Evolutionary conservation across 2,113 vertebrate species (phyloP), one percentile per base, ranked within the genome.

Genomic region (Tetraodon nigroviridis): DNA sequence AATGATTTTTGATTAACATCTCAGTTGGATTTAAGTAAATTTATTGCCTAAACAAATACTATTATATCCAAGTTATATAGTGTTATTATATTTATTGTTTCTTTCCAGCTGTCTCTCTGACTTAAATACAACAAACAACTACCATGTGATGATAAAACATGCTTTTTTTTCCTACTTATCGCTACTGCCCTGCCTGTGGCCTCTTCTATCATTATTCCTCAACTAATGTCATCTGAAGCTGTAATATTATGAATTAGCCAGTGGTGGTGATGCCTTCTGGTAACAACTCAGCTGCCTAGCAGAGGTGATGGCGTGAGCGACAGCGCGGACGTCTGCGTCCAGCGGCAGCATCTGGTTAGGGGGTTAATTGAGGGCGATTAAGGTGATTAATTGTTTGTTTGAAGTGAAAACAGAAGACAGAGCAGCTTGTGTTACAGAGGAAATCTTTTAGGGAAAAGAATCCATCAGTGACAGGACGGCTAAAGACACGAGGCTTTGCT

Each of bases 321-420:
- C 64, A 32, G 77, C 67, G 59, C 56, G 55, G 85, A 58, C 75
- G 80, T 81, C 70, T 76, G 67, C 88, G 77, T 83, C 82, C 74
- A 55, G 76, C 85, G 89, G 3, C 24, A 84, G 84, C 86, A 88
- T 92, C 91, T 89, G 90, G 84, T 75, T 64, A 64, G 63, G 63
- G 77, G 86, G 88, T 90, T 90, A 90, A 91, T 90, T 90, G 86
- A 77, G 88, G 88, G 86, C 83, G 88, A 93, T 94, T 93, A 92
- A 83, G 75, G 87, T 94, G 92, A 94, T 94, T 92, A 93, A 95
- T 93, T 90, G 91, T 87, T 85, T 90, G 86, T 92, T 92, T 93
- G 88, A 85, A 92, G 87, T 92, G 83, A 92, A 93, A 93, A 93
- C 92, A 93, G 84, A 89, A 89, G 86, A 91, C 87, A 84, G 84